Base-by-base conservation (phyloP, 2,888 invertebrate species). In the Spisula solida region DNA sequence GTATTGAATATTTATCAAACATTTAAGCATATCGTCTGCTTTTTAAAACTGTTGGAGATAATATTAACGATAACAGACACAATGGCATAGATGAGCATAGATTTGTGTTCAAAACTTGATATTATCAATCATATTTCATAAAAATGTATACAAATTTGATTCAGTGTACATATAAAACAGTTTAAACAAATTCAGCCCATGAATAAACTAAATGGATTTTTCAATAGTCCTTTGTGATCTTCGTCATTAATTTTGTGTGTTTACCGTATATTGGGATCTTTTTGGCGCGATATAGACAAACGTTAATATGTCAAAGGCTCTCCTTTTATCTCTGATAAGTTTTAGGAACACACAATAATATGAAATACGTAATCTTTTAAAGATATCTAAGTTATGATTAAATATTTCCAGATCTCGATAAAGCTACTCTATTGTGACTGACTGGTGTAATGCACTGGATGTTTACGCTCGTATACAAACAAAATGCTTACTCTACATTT, bases 351-450 rank as follows among this genome's bases (percentile, higher is more conserved):
- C 60, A 66, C 20, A 0, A 66, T 66, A n/a, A 16, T 25, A 66
- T 66, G 60, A 10, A 56, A 20, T 25, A 66, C n/a, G 20, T 66
- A 25, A 66, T 66, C 60, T 66, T 66, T 25, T 12, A 25, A 25
- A 66, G 60, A 66, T 66, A 66, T 66, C 60, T 66, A 66, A 66
- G 25, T 66, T 66, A 25, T 66, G 60, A 66, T 66, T 66, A 66
- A 4, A 25, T 66, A 25, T 66, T n/a, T 4, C 60, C 20, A 60
- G 2, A 60, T 25, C 20, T 18, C 2, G 60, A 66, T 66, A 66
- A n/a, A 12, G n/a, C 60, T 6, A 66, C 25, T 25, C 10, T 66
- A 51, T 66, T 66, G 25, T 66, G 60, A 25, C 25, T 25, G 25
- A 66, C 41, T 41, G 41, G 41, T 41, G 8, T 66, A 66, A 66